Evolutionary conservation across 2,113 vertebrate species (phyloP), one percentile per base, ranked within the genome.

Genomic region (Clupea harengus): DNA sequence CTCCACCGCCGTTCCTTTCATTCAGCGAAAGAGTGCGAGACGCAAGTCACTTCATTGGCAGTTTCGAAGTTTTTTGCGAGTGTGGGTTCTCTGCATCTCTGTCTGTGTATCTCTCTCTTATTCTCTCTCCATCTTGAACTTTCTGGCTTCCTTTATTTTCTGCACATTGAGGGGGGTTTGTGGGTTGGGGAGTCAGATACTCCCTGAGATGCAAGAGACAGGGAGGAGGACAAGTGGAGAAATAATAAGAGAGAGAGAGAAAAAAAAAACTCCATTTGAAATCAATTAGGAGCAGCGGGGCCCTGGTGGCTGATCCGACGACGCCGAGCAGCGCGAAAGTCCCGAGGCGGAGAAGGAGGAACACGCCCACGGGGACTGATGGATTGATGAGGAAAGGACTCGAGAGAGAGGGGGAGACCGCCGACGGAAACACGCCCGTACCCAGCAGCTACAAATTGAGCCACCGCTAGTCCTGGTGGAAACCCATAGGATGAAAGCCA

Each of bases 211-310:
- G 39, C 25, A 81, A 86, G 85, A 89, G 54, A 60, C 80, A 90
- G 54, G 83, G 75, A 78, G 44, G 22, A 82, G 67, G 85, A 64
- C 18, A 17, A 50, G 81, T 4, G 81, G 80, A 81, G 8, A 81
- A 78, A n/a, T 25, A 81, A 6, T 82, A 28, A 52, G 17, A 32
- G 81, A 83, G 57, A 78, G 81, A 78, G 18, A 54, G 49, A 46
- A 28, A 39, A 83, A 82, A 81, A 83, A 75, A 64, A 49, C 50
- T 84, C 18, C 64, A 28, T 87, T 78, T 92, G 86, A 92, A 95
- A 94, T 95, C 94, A 95, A 95, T 95, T 95, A 94, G 91, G 92
- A 91, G 87, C 91, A 92, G 87, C 25, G 89, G 92, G 91, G 91
- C 92, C 92, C 92, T 92, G 57, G 90, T 54, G 91, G 93, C 84